Evolutionary conservation across 2,797 vertebrate genomes (phyloP), one percentile per base, ranked within the genome.

Genomic region (Mus caroli): DNA sequence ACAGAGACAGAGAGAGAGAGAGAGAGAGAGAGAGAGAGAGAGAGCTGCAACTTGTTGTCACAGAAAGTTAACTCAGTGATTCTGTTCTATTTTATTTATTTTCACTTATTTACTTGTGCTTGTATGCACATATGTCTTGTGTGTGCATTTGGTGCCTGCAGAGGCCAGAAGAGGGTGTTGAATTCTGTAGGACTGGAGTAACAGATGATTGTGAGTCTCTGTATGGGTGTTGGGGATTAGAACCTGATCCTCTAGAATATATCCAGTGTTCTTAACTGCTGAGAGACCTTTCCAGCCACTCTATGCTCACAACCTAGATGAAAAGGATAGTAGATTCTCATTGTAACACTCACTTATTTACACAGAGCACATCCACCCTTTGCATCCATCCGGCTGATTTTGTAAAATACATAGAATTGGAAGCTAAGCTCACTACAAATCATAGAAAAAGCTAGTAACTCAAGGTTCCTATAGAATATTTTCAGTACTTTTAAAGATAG

Each of bases 361-460:
- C 43, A 83, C 43, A 60, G 8, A 79, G 13, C 13, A 37, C 9
- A 10, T 71, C 78, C 13, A 78, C 9, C 3, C 89, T 95, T 93
- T 80, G 40, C 14, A 14, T 85, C 20, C 12, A 19, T 82, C 17
- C 5, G 60, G 34, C 31, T 92, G 46, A 56, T 91, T 79, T 82
- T 80, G 58, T 46, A 82, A 19, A 83, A 28, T 15, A 15, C 50
- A 5, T 13, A 84, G 77, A 73, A 77, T 79, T n/a, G 28, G 79
- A 90, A 91, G 79, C 11, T 34, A 76, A 93, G 88, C 78, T 79
- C 50, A 28, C 14, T 94, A 24, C 86, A 82, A 78, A 85, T 90
- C 46, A 92, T 28, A 77, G n/a, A 76, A 69, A 5, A 88, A 82
- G 58, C 54, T 69, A 89, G 83, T 80, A 94, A 77, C 71, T 92